These are phyloP conservation scores for Phalanger gymnotis DNA, from an alignment of 2,797 vertebrate genomes.

Conservation along the genomic window DNA sequence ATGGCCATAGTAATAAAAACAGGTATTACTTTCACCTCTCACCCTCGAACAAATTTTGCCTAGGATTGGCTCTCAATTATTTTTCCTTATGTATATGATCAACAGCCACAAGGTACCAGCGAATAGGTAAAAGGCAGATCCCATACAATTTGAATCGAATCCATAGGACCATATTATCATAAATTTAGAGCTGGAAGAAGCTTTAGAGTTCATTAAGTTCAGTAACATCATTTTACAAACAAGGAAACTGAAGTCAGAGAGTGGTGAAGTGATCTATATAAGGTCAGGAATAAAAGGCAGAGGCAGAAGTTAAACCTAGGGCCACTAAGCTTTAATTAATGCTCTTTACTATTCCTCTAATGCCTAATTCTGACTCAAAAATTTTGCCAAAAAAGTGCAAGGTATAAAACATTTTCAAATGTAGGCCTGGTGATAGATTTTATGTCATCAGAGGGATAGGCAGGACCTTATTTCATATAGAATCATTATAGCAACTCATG, in stretches of 20 bases:
- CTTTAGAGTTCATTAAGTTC: not conserved
- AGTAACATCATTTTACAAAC: not conserved
- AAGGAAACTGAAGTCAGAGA: not conserved
- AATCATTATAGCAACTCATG: not conserved
- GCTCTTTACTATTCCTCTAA: not conserved
- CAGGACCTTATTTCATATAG: not conserved
- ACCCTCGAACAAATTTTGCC: not conserved
- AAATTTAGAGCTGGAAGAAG: not conserved
- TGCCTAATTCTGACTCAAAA: not conserved
- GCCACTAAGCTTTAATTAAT: not conserved
- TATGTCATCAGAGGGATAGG: not conserved
- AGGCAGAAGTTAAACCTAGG: not conserved
- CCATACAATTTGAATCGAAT: not conserved
- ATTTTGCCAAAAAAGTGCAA: not conserved
- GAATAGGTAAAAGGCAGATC: not conserved
- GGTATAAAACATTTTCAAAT: not conserved
- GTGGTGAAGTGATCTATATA: not conserved
- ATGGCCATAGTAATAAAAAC: constrained; percentile 42
- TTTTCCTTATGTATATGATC: not conserved
- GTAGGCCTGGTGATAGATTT: not conserved
- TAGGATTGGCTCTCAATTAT: not conserved
- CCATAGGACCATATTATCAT: not conserved
- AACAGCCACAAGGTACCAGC: not conserved
- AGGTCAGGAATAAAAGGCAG: not conserved
- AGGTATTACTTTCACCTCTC: constrained; percentile 16